Evolutionary conservation across 2,888 invertebrate species (phyloP).

Genomic region (Strigamia maritima): DNA sequence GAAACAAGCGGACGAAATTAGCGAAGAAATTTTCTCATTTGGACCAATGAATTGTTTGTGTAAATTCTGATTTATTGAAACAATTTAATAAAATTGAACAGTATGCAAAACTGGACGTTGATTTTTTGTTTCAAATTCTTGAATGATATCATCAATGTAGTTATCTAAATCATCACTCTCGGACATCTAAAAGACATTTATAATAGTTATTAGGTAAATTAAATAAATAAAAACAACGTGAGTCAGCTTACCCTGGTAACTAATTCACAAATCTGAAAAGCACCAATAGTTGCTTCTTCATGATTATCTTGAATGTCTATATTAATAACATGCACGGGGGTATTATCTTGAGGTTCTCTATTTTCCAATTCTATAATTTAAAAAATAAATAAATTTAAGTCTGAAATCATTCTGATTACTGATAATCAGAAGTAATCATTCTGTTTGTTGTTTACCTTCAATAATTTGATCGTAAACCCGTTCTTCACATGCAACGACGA

Average conservation of each 20-base stretch:
- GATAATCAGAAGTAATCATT: no score
- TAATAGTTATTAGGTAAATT: not conserved
- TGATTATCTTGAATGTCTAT: slow-evolving; percentile 99
- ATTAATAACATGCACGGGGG: slow-evolving; percentile 93
- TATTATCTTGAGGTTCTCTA: slow-evolving; percentile 72
- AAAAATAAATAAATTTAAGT: not conserved
- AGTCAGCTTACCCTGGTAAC: slow-evolving; percentile 74
- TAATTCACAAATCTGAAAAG: slow-evolving; percentile 95
- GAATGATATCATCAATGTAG: slow-evolving; percentile 93
- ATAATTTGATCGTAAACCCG: slow-evolving; percentile 97
- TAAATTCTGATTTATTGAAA: not conserved
- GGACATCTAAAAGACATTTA: slow-evolving; percentile 64
- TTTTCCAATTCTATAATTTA: slow-evolving; percentile 62
- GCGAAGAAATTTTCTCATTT: slow-evolving; percentile 77
- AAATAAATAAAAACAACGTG: not conserved
- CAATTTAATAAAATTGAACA: slow-evolving; percentile 85
- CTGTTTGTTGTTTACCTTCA: slow-evolving; percentile 63
- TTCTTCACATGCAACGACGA: slow-evolving; percentile 96
- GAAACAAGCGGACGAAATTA: slow-evolving; percentile 88
- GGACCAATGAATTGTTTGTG: slow-evolving; percentile 56
- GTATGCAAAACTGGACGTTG: slow-evolving; percentile 82
- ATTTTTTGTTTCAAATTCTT: slow-evolving; percentile 85
- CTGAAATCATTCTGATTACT: not conserved
- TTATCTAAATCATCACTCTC: slow-evolving; percentile 91
- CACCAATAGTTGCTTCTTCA: slow-evolving; percentile 98